Base-by-base conservation (phyloP, 2,888 invertebrate species). In the Plagodis pulveraria region DNA sequence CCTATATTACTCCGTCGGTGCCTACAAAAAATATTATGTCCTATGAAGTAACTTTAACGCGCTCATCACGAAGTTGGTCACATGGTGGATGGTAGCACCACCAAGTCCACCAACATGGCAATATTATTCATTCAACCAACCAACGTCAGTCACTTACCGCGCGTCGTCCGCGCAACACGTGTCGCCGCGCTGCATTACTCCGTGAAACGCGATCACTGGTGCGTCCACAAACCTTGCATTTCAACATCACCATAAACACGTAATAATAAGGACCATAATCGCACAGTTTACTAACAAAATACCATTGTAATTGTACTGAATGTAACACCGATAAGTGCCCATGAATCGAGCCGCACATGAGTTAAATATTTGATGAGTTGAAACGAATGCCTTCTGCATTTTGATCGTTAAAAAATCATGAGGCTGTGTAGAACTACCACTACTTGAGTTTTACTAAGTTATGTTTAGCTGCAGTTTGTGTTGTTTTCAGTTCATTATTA, bases 51-150 rank as follows among this genome's bases (percentile, higher is more conserved):
- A 71, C 44, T 76, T 77, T 79, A 83, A 84, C 80, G 79, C 78
- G 77, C 83, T 74, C 80, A 81, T 86, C 85, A 84, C 83, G 86
- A 85, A 85, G 81, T 78, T 76, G 70, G 68, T 90, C 91, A 91
- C 91, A 89, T 90, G 90, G 71, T 78, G 78, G 74, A 8, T 38
- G 38, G 38, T 80, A 76, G 79, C 81, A 84, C 89, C 90, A 90
- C 89, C 89, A 81, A 86, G 69, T 72, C 78, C 81, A 85, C 89
- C 90, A 90, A 89, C 89, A 81, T 87, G 68, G 72, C 78, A 74
- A 77, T 70, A 74, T 65, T 58, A 60, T 55, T 22, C 4, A 22
- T 22, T 4, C 22, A 22, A 22, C 22, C 22, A 22, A 22, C 57
- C 71, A 10, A 70, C 71, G 70, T 80, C 84, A 89, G 89, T 91